These are phyloP conservation scores for Vidua chalybeata DNA, from an alignment of 2,113 vertebrate species.

Conservation along the genomic window DNA sequence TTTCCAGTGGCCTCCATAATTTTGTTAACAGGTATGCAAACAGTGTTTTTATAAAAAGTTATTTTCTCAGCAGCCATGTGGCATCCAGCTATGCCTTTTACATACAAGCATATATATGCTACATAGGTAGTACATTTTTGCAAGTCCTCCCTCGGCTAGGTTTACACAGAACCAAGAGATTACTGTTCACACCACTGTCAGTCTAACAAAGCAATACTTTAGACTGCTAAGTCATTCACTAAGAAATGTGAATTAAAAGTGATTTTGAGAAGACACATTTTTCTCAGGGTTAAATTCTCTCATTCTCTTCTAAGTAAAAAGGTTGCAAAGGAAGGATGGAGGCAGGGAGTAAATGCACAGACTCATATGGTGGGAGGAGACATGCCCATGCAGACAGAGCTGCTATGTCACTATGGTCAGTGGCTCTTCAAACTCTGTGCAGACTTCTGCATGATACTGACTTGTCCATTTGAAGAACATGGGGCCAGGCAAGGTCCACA, in stretches of 20 bases:
- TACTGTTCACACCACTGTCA: neutral
- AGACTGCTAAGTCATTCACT: neutral
- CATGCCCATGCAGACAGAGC: neutral
- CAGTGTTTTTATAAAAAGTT: neutral
- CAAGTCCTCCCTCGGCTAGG: neutral
- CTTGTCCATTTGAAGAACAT: neutral
- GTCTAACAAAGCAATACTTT: neutral
- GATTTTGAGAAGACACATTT: neutral
- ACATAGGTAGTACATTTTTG: neutral
- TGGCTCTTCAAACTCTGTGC: neutral
- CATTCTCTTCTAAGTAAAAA: neutral
- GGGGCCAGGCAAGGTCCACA: neutral
- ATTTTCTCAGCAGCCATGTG: neutral
- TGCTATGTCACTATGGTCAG: neutral
- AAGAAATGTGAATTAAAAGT: neutral
- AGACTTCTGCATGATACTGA: neutral
- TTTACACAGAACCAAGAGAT: neutral
- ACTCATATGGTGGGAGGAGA: neutral
- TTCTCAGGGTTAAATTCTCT: neutral
- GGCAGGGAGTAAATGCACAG: neutral
- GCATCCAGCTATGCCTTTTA: neutral
- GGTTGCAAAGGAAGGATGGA: neutral
- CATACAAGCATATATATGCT: neutral
- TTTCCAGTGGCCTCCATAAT: neutral
- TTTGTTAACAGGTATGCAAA: neutral